Percentiles rank a stretch among this genome's conserved stretches.
Evolutionary conservation across 2,888 invertebrate species (phyloP).

Genomic region (Eupithecia vulgata): DNA sequence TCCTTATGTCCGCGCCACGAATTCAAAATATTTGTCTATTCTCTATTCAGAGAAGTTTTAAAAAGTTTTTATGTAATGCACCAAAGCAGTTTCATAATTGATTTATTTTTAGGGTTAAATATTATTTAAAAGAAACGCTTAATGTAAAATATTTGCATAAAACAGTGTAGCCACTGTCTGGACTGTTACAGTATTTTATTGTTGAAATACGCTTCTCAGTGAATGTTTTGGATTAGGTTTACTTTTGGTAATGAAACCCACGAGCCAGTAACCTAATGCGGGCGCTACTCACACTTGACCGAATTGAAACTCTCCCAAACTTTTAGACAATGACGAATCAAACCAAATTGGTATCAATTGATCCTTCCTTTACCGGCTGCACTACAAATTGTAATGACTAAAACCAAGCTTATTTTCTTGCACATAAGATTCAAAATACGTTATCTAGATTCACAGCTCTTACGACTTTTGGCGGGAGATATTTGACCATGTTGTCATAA

Average conservation of each 20-base stretch:
- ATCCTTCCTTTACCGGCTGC: slow-evolving; percentile 44
- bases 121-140: too few species aligned
- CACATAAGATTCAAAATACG: neutral
- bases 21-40: too few species aligned
- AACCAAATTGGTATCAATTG: slow-evolving; percentile 47
- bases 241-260: neutral
- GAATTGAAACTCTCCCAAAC: slow-evolving; percentile 14
- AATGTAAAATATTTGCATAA: too few species aligned
- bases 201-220: too few species aligned
- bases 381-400: slow-evolving; percentile 7
- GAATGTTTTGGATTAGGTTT: neutral
- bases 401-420: slow-evolving; percentile 7
- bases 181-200: too few species aligned
- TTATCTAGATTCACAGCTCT: neutral
- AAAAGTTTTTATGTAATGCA: too few species aligned
- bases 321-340: slow-evolving; percentile 20
- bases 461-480: neutral
- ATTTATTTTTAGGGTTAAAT: too few species aligned
- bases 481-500: neutral
- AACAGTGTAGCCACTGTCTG: too few species aligned
- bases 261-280: neutral
- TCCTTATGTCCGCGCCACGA: too few species aligned
- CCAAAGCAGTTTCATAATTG: too few species aligned
- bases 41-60: too few species aligned
- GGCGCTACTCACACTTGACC: slow-evolving; percentile 10